phyloP scores from a whole-genome alignment of 2,113 vertebrate species.

The Probosciger aterrimus region DNA sequence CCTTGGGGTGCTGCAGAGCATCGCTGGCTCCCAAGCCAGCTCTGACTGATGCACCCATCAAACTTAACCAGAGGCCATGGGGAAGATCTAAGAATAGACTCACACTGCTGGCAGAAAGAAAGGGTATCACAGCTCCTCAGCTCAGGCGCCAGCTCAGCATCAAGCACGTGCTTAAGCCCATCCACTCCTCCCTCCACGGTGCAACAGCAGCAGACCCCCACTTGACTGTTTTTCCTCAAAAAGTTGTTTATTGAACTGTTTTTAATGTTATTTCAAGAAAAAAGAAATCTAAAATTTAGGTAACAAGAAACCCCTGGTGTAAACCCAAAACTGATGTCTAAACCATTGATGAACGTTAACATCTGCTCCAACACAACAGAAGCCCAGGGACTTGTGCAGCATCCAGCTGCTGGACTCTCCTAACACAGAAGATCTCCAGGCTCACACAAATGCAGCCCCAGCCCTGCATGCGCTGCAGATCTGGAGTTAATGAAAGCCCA shows the following conservation, averaged over 20 bases:
- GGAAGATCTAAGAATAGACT: neutral
- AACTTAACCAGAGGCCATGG: neutral
- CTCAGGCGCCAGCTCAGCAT: neutral
- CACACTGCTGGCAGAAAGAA: neutral
- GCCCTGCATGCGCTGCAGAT: neutral
- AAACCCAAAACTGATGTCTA: constrained; percentile 57
- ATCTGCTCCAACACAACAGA: neutral
- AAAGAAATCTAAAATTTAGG: constrained; percentile 69
- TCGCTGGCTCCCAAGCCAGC: neutral
- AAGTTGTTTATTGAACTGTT: constrained; percentile 78
- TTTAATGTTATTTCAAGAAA: constrained; percentile 73
- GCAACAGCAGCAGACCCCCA: neutral
- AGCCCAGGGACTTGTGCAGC: neutral
- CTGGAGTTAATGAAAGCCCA: neutral
- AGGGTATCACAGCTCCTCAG: fast-evolving
- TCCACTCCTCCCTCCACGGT: neutral
- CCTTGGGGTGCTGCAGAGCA: neutral
- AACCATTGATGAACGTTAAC: neutral
- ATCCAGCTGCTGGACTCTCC: neutral
- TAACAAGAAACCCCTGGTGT: constrained; percentile 70
- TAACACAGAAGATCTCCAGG: neutral
- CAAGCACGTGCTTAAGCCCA: neutral
- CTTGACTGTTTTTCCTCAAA: constrained; percentile 59
- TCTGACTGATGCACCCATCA: neutral
- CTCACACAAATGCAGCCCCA: neutral